Base-by-base conservation (phyloP, 2,797 vertebrate species). In the Bryconaethiops microstoma region DNA sequence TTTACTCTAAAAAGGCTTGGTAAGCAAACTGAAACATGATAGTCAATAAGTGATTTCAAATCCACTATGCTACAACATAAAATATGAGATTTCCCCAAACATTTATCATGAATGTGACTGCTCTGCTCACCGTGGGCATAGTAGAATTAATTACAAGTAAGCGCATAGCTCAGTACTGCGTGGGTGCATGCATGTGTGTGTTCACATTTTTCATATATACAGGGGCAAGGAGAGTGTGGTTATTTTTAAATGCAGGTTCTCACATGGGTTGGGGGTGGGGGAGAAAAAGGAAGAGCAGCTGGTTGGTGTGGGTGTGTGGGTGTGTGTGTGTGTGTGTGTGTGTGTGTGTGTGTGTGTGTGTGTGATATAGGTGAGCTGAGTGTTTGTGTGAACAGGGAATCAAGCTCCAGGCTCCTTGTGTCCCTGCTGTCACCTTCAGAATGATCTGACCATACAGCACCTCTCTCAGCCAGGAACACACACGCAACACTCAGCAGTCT, bases 81-180 rank as follows among this genome's bases (percentile, higher is more conserved):
- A 77, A 77, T 81, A 84, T 63, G 14, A 75, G 48, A 69, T 79
- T 91, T 90, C 10, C 71, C 82, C 73, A 79, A 57, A 86, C 74
- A 82, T 82, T 59, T 76, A 88, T 91, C 74, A 87, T 88, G 84
- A 68, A 90, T 85, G 75, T 63, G 67, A 52, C 17, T 78, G 55
- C 62, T 60, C 74, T 48, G 39, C 74, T 54, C 12, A 21, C 45
- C 16, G 71, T 52, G 62, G n/a, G 16, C 19, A 25, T 59, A 62
- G 40, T 8, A 62, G 52, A 78, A 54, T 69, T 45, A 50, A 71
- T 79, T 65, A 65, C 21, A 52, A 74, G 39, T 21, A 63, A 74
- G 68, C 54, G 55, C 25, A 74, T 10, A 35, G 25, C 55, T 40
- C 29, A 74, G 16, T 29, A 40, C 59, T 52, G 63, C 50, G 23